These are phyloP conservation scores for Apaloderma vittatum DNA, from an alignment of 2,113 vertebrate genomes.

Conservation along the genomic window DNA sequence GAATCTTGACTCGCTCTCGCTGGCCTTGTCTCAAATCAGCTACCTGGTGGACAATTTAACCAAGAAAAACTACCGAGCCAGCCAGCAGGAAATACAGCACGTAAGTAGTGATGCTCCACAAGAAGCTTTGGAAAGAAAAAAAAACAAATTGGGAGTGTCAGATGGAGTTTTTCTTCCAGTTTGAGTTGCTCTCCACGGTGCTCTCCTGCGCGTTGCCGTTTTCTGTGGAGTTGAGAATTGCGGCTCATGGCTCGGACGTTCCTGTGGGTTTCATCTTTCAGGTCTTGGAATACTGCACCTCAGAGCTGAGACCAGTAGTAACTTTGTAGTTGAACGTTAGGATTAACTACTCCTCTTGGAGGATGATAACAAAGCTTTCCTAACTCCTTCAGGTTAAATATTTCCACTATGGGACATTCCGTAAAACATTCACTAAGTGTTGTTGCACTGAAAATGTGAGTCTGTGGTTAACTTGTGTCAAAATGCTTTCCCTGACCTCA, in stretches of 20 bases:
- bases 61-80: constrained; percentile 99
- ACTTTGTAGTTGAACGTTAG: background rate
- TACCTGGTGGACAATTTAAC: constrained; percentile 99
- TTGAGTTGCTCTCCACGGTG: background rate
- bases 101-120: constrained; percentile 82
- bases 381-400: background rate
- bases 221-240: background rate
- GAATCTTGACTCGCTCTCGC: constrained; percentile 99
- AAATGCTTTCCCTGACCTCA: background rate
- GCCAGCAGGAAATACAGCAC: constrained; percentile 99
- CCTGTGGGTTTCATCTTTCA: background rate
- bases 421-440: fast-evolving
- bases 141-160: background rate
- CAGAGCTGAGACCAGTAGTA: background rate
- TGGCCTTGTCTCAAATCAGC: constrained; percentile 99
- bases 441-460: background rate
- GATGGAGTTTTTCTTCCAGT: fast-evolving
- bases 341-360: background rate
- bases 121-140: background rate
- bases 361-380: background rate
- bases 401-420: background rate
- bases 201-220: fast-evolving
- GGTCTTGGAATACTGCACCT: background rate
- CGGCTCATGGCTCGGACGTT: background rate
- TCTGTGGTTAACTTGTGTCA: background rate